phyloP scores from a whole-genome alignment of 2,888 invertebrate genomes.

The Bimastos eiseni region DNA sequence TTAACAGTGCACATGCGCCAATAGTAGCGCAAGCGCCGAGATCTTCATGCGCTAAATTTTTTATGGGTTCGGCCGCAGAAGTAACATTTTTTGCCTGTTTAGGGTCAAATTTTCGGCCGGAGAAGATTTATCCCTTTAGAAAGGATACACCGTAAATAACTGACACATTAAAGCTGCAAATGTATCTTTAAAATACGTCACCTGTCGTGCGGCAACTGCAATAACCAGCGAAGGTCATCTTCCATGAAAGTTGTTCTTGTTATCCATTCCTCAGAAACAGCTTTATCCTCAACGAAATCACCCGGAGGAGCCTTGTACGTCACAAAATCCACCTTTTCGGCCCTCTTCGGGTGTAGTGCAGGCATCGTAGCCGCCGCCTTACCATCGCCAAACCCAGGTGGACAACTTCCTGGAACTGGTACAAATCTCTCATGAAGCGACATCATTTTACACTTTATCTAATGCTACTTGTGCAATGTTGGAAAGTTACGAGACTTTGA shows the following conservation, averaged over 20 bases:
- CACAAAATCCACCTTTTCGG: slow-evolving; percentile 66
- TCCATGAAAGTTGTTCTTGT: slow-evolving; percentile 69
- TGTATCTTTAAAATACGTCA: neutral
- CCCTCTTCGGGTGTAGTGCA: slow-evolving; percentile 16
- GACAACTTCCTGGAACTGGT: neutral
- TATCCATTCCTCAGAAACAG: slow-evolving; percentile 69
- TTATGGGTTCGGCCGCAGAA: no score
- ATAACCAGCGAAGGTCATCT: slow-evolving; percentile 73
- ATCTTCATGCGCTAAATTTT: no score
- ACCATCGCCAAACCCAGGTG: neutral
- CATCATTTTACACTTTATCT: neutral
- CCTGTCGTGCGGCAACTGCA: slow-evolving; percentile 70
- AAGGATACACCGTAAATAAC: neutral
- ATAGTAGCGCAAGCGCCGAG: no score
- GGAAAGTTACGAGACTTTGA: neutral
- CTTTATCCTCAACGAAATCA: slow-evolving; percentile 42
- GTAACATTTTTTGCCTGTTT: no score
- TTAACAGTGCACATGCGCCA: no score
- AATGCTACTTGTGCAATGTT: neutral
- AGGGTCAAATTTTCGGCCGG: no score
- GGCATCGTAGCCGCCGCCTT: neutral
- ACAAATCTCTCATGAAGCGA: slow-evolving; percentile 5
- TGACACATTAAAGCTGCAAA: neutral
- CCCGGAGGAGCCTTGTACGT: slow-evolving; percentile 66
- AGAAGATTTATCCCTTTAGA: neutral